Percentiles rank a stretch among this genome's conserved stretches.
These are phyloP conservation scores for Ecliptopera silaceata DNA, from an alignment of 2,888 invertebrate species.

Conservation along the genomic window DNA sequence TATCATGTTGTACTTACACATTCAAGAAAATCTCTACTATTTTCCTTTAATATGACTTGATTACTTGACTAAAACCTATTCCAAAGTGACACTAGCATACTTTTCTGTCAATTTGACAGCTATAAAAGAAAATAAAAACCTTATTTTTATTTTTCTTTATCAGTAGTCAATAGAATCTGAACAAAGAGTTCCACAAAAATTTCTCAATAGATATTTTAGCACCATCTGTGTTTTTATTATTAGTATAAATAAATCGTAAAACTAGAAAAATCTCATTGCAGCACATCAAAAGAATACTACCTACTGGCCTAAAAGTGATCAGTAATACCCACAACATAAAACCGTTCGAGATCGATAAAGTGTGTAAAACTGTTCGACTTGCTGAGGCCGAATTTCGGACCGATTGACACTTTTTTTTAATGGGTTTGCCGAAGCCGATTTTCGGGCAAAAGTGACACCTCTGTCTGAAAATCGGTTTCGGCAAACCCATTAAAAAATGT, in stretches of 20 bases:
- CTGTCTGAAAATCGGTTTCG: too few species aligned
- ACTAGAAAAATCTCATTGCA: conserved; percentile 10
- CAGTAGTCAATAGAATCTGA: too few species aligned
- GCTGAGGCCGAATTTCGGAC: conserved; percentile 2
- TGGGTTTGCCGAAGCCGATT: background rate
- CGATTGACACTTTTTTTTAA: background rate
- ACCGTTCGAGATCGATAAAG: conserved; percentile 18
- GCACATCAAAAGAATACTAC: conserved; percentile 23
- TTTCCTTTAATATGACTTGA: too few species aligned
- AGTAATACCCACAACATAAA: conserved; percentile 22
- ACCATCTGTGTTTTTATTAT: background rate
- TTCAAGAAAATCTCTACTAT: too few species aligned
- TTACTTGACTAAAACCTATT: too few species aligned
- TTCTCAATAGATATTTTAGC: conserved; percentile 5
- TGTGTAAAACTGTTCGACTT: background rate
- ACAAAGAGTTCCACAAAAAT: background rate
- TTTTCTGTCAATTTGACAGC: too few species aligned
- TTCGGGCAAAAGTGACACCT: too few species aligned
- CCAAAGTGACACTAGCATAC: too few species aligned
- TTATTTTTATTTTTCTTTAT: too few species aligned
- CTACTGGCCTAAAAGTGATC: conserved; percentile 23
- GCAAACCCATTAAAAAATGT: too few species aligned
- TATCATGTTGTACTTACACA: too few species aligned
- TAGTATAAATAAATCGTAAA: conserved; percentile 16
- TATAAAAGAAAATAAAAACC: too few species aligned